phyloP scores from a whole-genome alignment of 2,113 vertebrate species.

The Andinoacara biseriatus region DNA sequence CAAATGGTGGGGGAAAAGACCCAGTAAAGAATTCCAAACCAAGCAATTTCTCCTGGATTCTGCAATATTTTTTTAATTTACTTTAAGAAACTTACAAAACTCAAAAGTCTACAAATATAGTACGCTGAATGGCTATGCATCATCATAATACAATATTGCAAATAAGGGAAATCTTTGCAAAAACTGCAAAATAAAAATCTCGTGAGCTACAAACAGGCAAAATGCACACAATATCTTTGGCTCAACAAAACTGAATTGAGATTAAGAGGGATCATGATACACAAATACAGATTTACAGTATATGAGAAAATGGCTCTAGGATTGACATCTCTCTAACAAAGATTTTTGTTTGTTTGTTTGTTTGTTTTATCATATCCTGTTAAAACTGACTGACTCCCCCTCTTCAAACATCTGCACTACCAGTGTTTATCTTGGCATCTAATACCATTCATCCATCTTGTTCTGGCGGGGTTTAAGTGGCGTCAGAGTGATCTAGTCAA shows the following conservation, averaged over 20 bases:
- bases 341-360: neutral
- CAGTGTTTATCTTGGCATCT: conserved; percentile 47
- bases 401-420: conserved; percentile 6
- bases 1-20: neutral
- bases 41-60: conserved; percentile 10
- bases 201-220: neutral
- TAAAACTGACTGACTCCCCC: conserved; percentile 9
- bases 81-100: neutral
- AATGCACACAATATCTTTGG: neutral
- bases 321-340: neutral
- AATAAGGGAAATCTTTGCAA: neutral
- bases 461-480: conserved; percentile 47
- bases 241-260: neutral
- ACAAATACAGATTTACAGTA: neutral
- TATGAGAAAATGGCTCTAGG: conserved; percentile 17
- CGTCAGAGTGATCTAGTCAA: conserved; percentile 41
- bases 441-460: conserved; percentile 38
- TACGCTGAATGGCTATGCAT: neutral
- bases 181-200: neutral
- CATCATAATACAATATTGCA: neutral
- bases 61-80: neutral
- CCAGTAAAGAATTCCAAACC: conserved; percentile 20
- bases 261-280: neutral
- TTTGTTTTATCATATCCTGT: conserved; percentile 6
- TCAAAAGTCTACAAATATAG: neutral